phyloP scores from a whole-genome alignment of 2,797 vertebrate genomes.

The Chlorospingus semifuscus region DNA sequence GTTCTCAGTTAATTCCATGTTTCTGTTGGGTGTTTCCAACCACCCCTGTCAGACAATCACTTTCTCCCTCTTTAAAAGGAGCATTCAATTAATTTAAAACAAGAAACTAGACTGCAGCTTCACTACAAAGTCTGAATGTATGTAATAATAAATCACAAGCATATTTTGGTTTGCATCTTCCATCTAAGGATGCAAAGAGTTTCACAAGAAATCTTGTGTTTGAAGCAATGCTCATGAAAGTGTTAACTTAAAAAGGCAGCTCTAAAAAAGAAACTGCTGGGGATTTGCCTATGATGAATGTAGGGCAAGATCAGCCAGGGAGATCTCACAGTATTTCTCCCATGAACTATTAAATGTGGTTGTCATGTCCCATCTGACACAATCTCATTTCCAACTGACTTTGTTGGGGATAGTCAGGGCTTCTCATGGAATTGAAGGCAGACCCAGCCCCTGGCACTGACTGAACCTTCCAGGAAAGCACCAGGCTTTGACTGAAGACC shows the following conservation, averaged over 20 bases:
- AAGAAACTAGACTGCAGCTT: not conserved
- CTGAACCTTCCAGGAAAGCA: not conserved
- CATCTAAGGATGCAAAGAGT: not conserved
- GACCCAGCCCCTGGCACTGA: not conserved
- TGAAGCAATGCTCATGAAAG: not conserved
- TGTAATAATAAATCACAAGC: conserved; percentile 20
- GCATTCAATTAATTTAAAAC: not conserved
- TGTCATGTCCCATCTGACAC: conserved; percentile 23
- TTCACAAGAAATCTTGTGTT: not conserved
- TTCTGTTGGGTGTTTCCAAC: not conserved
- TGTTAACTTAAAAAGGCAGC: not conserved
- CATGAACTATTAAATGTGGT: not conserved
- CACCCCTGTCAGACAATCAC: not conserved
- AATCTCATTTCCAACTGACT: not conserved
- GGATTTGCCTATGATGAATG: conserved; percentile 4
- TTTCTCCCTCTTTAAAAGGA: not conserved
- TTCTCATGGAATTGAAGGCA: not conserved
- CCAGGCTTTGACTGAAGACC: not conserved
- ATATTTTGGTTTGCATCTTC: not conserved
- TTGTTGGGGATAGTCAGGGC: not conserved
- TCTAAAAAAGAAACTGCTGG: not conserved
- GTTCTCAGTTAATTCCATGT: not conserved
- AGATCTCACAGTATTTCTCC: not conserved
- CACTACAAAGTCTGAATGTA: not conserved
- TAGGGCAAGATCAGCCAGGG: conserved; percentile 22